phyloP scores from a whole-genome alignment of 2,888 invertebrate genomes.

The Mongoloraphidia duomilia region DNA sequence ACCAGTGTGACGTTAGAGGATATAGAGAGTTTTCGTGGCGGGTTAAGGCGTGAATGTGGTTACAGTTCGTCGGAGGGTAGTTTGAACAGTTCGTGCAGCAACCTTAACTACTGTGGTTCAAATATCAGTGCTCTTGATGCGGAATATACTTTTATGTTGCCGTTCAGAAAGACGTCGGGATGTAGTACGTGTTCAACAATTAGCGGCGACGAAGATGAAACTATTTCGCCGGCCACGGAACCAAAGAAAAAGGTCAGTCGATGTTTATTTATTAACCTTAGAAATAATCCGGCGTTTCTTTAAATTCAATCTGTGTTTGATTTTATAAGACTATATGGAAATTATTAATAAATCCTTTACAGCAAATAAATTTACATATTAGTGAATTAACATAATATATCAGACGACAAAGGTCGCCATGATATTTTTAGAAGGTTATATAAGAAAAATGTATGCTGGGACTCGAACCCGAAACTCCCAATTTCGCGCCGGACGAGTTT shows the following conservation, averaged over 20 bases:
- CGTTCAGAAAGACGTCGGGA: slow-evolving; percentile 52
- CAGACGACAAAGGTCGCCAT: too few species aligned
- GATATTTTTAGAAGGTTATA: too few species aligned
- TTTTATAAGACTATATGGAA: too few species aligned
- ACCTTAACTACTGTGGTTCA: slow-evolving; percentile 40
- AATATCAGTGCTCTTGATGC: slow-evolving; percentile 38
- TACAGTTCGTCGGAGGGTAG: slow-evolving; percentile 38
- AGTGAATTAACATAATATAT: too few species aligned
- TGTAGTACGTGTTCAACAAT: slow-evolving; percentile 62
- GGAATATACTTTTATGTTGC: slow-evolving; percentile 36
- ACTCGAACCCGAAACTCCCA: too few species aligned
- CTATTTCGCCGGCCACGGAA: slow-evolving; percentile 27
- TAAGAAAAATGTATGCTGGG: too few species aligned
- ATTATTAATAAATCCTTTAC: too few species aligned
- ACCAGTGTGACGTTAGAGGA: slow-evolving; percentile 42
- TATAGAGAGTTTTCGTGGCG: slow-evolving; percentile 34
- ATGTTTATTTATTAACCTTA: slow-evolving; percentile 3
- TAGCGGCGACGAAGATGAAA: slow-evolving; percentile 54
- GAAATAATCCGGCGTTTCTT: too few species aligned
- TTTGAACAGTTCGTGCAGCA: slow-evolving; percentile 41
- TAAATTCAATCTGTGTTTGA: too few species aligned
- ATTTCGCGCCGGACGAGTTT: too few species aligned
- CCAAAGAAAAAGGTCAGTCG: slow-evolving; percentile 33
- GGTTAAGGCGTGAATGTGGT: slow-evolving; percentile 5
- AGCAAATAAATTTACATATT: too few species aligned